Evolutionary conservation across 1,140 invertebrate species (phyloP), one percentile per base, ranked within the genome.

Genomic region (Cotesia vestalis): DNA sequence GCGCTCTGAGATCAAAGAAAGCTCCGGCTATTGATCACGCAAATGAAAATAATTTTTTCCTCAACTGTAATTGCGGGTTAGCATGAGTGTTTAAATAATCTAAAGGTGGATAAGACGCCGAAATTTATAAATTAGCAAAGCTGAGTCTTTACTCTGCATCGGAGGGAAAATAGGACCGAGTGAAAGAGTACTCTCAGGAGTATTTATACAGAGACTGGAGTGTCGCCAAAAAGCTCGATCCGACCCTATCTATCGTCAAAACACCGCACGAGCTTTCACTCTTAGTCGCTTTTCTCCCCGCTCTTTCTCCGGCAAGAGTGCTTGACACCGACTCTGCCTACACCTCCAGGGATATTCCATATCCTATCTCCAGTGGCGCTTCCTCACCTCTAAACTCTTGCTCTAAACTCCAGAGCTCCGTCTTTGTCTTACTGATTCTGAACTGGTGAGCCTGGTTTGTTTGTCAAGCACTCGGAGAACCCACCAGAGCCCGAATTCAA

Each of bases 201-300:
- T 85, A 84, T 86, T 85, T 85, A 84, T 85, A 84, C 75, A 80
- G 77, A 66, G 76, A 70, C 77, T 85, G 84, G 84, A 85, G 78
- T 80, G 80, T 76, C 79, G 85, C 84, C 85, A 86, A 85, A 84
- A 86, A 82, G 78, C 80, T 80, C 80, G 79, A 79, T 77, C 73
- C 79, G 78, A 80, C 77, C 79, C 80, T 82, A 82, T 79, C 79
- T 81, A 78, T 83, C 80, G 79, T 78, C 71, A 74, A 75, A 79
- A 77, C 76, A 77, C 69, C 70, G 69, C 71, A 61, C 75, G 34
- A 36, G 73, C 55, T 74, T 61, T 69, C 51, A 35, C 72, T 27
- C 61, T 57, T 70, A 51, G 71, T 68, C 69, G 38, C 55, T 57
- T 55, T 57, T 55, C 46, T 60, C 27, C 52, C 38, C 34, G 14